These are phyloP conservation scores for Paracanthobrama guichenoti DNA, from an alignment of 2,113 vertebrate species.

Conservation along the genomic window DNA sequence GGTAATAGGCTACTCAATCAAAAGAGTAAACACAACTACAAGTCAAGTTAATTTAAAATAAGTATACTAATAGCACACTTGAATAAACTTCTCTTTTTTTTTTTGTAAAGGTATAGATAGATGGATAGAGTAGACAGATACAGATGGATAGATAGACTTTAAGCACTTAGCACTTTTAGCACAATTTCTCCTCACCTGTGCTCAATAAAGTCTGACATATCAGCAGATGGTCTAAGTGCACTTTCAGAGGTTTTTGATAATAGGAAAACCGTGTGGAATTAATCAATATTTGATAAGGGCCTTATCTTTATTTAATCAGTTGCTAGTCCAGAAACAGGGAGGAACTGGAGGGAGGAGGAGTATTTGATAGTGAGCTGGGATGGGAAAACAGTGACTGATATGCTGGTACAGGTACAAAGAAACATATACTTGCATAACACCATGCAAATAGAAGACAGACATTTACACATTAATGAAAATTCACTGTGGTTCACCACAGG, in stretches of 20 bases:
- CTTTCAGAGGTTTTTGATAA: slow-evolving; percentile 24
- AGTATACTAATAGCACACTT: no score
- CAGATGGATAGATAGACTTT: background rate
- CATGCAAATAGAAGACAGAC: slow-evolving; percentile 12
- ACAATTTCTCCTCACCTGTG: background rate
- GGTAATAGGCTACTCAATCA: no score
- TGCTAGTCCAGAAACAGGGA: slow-evolving; percentile 30
- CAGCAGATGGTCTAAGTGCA: slow-evolving; percentile 26
- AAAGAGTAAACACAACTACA: no score
- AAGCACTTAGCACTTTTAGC: background rate
- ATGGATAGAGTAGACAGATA: background rate
- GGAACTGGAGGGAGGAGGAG: background rate
- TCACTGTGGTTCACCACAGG: slow-evolving; percentile 7
- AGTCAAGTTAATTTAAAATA: no score
- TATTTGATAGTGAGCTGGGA: slow-evolving; percentile 5
- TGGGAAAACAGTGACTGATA: background rate
- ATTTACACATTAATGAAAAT: slow-evolving; percentile 8
- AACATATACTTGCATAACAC: background rate
- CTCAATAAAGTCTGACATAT: background rate
- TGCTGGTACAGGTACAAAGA: slow-evolving; percentile 1
- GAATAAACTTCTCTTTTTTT: no score
- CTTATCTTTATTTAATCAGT: slow-evolving; percentile 53
- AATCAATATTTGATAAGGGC: slow-evolving; percentile 47
- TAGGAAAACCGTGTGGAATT: slow-evolving; percentile 22
- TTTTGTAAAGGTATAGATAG: background rate